phyloP scores from a whole-genome alignment of 2,888 invertebrate species.

The Meteorus colon region DNA sequence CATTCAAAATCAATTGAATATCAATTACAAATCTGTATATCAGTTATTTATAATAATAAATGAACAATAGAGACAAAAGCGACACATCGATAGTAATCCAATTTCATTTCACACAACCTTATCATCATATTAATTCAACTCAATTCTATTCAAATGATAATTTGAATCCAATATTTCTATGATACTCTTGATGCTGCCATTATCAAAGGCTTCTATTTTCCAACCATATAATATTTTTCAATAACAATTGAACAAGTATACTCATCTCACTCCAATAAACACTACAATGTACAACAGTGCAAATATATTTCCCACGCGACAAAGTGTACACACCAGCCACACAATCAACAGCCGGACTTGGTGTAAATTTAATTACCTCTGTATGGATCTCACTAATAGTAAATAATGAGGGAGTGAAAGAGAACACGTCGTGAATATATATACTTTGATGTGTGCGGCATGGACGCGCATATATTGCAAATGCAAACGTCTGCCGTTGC shows the following conservation, averaged over 20 bases:
- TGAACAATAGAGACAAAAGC: too few species aligned
- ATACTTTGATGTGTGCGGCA: not conserved
- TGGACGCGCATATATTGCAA: not conserved
- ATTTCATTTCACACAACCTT: too few species aligned
- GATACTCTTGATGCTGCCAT: too few species aligned
- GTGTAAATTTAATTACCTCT: slow-evolving; percentile 66
- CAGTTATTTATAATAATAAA: too few species aligned
- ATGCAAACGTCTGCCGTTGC: not conserved
- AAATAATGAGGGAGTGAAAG: slow-evolving; percentile 62
- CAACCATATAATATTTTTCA: too few species aligned
- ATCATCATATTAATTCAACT: too few species aligned
- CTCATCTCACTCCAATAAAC: not conserved
- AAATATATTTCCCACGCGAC: slow-evolving; percentile 12
- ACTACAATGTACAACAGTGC: not conserved
- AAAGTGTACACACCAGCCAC: slow-evolving; percentile 4
- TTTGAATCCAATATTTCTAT: too few species aligned
- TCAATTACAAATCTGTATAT: too few species aligned
- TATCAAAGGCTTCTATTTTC: too few species aligned
- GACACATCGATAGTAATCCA: too few species aligned
- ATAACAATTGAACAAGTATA: not conserved
- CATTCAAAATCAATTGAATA: too few species aligned
- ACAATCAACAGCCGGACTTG: slow-evolving; percentile 51
- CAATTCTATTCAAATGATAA: too few species aligned
- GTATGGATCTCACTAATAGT: slow-evolving; percentile 54
- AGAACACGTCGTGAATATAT: slow-evolving; percentile 8